A percentile compares a stretch with the other conserved stretches of the same genome.
Conservation (phyloP, 2,797 vertebrate species). For the Smutsia gigantea region DNA sequence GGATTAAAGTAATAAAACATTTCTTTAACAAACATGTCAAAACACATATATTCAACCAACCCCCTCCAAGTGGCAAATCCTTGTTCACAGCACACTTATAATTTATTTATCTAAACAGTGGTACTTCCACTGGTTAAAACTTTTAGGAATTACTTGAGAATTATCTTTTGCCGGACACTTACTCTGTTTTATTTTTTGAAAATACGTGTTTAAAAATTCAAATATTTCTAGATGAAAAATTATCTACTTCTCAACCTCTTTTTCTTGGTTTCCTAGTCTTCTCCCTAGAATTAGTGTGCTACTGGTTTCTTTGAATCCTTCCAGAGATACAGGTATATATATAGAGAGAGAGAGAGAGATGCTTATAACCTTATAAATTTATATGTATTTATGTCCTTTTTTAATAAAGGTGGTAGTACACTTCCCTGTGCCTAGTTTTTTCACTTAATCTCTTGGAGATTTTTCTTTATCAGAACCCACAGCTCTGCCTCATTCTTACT, state of each 20-base stretch:
- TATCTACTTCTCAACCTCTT: neutral
- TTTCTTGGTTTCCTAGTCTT: constrained; percentile 9
- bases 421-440: constrained; percentile 1
- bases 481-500: constrained; percentile 5
- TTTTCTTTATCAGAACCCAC: neutral
- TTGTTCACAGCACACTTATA: neutral
- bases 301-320: neutral
- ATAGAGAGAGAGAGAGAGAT: neutral
- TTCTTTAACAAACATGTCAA: neutral
- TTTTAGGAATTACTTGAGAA: neutral
- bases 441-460: neutral
- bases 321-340: neutral
- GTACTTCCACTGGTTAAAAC: neutral
- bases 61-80: neutral
- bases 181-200: neutral
- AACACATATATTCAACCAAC: neutral
- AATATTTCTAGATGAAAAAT: constrained; percentile 26
- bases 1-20: neutral
- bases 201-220: constrained; percentile 20
- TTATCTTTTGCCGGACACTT: neutral
- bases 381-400: neutral
- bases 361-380: neutral
- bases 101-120: neutral
- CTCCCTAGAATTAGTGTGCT: neutral
- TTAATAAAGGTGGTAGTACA: neutral